Evolutionary conservation across 2,113 vertebrate species (phyloP).

Genomic region (Donacobius atricapilla): DNA sequence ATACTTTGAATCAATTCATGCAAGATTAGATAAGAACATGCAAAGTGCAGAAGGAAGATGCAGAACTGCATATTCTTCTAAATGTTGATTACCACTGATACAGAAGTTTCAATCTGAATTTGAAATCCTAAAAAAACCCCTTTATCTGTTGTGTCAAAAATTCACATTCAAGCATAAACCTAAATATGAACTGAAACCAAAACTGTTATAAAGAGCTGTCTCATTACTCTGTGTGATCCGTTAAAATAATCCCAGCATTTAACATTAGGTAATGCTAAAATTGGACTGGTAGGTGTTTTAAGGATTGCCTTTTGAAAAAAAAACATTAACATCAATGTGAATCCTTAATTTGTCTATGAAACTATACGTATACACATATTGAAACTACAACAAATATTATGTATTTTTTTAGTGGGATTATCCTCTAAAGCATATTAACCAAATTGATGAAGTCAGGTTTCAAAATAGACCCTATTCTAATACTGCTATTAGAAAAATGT

Average conservation of each 20-base stretch:
- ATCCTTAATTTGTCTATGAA: not conserved
- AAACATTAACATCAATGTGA: not conserved
- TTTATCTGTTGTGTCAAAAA: not conserved
- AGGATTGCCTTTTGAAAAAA: not conserved
- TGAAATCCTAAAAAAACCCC: not conserved
- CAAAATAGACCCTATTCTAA: not conserved
- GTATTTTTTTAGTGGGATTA: not conserved
- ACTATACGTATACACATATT: not conserved
- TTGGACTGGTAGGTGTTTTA: not conserved
- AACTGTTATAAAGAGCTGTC: not conserved
- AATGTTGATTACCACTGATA: not conserved
- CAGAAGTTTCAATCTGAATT: not conserved
- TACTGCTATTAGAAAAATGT: not conserved
- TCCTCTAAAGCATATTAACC: not conserved
- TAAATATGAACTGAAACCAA: not conserved
- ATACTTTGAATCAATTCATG: not conserved
- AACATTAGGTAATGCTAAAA: not conserved
- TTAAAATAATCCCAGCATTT: not conserved
- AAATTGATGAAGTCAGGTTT: not conserved
- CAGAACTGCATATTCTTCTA: not conserved
- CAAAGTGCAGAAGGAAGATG: not conserved
- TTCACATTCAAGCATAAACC: not conserved
- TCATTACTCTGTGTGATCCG: not conserved
- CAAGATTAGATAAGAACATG: conserved; percentile 13
- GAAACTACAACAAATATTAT: not conserved